Evolutionary conservation across 2,113 vertebrate genomes (phyloP).

Genomic region (Leucosticte australis): DNA sequence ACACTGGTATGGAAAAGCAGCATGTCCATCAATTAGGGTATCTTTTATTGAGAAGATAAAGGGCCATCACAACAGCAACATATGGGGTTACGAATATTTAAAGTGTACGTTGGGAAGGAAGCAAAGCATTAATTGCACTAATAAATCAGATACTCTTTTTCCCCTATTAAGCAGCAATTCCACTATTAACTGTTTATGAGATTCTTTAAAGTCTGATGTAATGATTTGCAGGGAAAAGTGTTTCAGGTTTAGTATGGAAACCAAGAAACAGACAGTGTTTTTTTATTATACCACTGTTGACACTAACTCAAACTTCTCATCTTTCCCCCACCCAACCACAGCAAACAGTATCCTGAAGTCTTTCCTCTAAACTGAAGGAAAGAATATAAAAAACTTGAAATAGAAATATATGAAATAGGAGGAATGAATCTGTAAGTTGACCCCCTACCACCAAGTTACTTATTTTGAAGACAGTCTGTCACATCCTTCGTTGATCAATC

Average conservation of each 20-base stretch:
- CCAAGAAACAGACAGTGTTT: neutral
- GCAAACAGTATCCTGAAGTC: neutral
- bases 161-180: neutral
- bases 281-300: neutral
- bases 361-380: neutral
- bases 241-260: neutral
- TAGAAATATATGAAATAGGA: neutral
- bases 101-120: neutral
- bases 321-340: neutral
- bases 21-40: neutral
- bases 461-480: neutral
- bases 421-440: neutral
- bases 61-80: neutral
- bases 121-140: neutral
- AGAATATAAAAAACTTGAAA: neutral
- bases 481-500: neutral
- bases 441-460: neutral
- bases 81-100: neutral
- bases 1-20: neutral
- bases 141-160: neutral
- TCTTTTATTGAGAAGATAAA: constrained; percentile 2
- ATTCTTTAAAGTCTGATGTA: neutral
- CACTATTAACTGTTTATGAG: neutral
- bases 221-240: neutral
- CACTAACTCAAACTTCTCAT: neutral